A percentile compares a stretch with the other conserved stretches of the same genome.
phyloP scores from a whole-genome alignment of 30 jellyfish, hydroid and myxozoan genomes.

The Chrysaora quinquecirrha region DNA sequence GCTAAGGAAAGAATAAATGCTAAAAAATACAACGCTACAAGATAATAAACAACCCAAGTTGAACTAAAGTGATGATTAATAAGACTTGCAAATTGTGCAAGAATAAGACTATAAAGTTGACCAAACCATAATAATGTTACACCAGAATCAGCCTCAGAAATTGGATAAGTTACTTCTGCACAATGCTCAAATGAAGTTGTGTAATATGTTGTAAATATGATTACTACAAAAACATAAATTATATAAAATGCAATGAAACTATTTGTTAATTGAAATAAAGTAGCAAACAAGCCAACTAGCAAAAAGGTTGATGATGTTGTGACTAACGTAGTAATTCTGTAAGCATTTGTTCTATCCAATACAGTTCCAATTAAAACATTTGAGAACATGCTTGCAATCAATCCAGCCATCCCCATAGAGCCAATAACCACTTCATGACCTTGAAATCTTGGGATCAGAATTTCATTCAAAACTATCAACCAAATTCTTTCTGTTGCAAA shows the following conservation, averaged over 20 bases:
- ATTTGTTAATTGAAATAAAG: conserved; percentile 24
- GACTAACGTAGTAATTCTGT: conserved; percentile 48
- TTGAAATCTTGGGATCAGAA: conserved; percentile 69
- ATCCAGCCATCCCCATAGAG: conserved; percentile 65
- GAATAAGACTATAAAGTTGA: conserved; percentile 37
- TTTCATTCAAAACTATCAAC: conserved; percentile 70
- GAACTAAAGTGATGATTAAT: conserved; percentile 5
- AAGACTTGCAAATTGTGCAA: conserved; percentile 34
- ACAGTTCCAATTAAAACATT: conserved; percentile 67
- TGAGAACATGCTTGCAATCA: conserved; percentile 57
- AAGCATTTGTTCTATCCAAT: conserved; percentile 72
- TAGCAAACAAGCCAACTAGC: conserved; percentile 31
- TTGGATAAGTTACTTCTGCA: conserved; percentile 73
- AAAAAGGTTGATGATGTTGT: conserved; percentile 49
- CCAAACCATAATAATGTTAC: conserved; percentile 51
- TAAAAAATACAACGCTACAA: not conserved
- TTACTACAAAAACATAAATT: conserved; percentile 22
- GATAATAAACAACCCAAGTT: not conserved
- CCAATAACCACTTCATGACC: conserved; percentile 84
- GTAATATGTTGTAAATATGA: conserved; percentile 51
- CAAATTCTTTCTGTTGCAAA: conserved; percentile 69
- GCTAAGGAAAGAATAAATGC: not conserved
- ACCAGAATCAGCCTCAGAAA: conserved; percentile 63
- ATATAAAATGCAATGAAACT: conserved; percentile 17
- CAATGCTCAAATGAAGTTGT: conserved; percentile 89